Base-by-base conservation (phyloP, 2,797 vertebrate species). In the Danio aesculapii region DNA sequence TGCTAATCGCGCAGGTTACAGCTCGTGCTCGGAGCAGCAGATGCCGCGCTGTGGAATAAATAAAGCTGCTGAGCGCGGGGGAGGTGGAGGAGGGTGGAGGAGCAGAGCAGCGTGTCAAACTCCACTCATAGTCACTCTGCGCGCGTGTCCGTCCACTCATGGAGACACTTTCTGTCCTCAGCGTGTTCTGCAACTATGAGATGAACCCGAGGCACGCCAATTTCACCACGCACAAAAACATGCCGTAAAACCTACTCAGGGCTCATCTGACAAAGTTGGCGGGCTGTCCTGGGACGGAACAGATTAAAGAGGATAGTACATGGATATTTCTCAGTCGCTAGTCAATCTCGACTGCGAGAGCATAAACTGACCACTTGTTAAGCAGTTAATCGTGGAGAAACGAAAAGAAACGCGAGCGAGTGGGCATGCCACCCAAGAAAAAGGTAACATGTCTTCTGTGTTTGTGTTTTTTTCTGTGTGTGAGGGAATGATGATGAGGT, bases 391-490 rank as follows among this genome's bases (percentile, higher is more conserved):
- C 82, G 86, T 77, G 86, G 89, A 79, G 81, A 82, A 84, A 85
- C 81, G 77, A 53, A 77, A 6, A 43, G 75, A 17, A 86, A 84
- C 84, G 14, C 57, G 41, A 66, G 83, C 62, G 19, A 70, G 70
- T 63, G 81, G 77, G 72, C 86, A 95, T 95, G 94, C 93, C 94
- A 21, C 93, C 94, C 81, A 94, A 95, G 90, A 95, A 95, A 90
- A 95, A 93, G 94, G 94, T 95, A 88, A 79, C 43, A 50, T 11
- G 2, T 52, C 57, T 72, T 16, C 19, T 71, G 69, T 80, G 47
- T 64, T 49, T 16, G 44, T 17, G 58, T 12, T 53, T 7, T 9
- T 53, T 6, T 58, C 19, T 55, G 70, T n/a, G 55, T 10, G 80
- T 50, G 82, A 6, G 67, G 21, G 44, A 57, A 14, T 57, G 21